Evolutionary conservation across 2,797 vertebrate species (phyloP), one percentile per base, ranked within the genome.

Genomic region (Basileuterus tristriatus): DNA sequence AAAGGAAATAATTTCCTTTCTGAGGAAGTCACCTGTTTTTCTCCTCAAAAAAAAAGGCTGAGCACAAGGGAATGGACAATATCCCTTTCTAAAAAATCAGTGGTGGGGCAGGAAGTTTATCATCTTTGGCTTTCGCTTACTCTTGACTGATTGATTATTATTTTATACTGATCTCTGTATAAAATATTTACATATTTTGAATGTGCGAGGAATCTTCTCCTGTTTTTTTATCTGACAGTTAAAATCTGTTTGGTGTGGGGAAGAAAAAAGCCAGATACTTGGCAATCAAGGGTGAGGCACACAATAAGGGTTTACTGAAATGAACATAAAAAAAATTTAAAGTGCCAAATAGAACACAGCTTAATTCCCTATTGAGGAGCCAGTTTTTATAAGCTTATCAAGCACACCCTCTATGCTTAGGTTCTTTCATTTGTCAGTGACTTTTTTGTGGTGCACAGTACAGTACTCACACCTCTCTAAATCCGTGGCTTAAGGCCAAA

Each of bases 131-230:
- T 46, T 83, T 26, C 23, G 5, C 2, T 75, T 79, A 44, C 19
- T 78, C 19, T 46, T 4, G 23, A n/a, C 19, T 32, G 15, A 65
- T 29, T 41, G 4, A 7, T 60, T 24, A 41, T 50, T 41, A 56
- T 67, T 87, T 81, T 67, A 26, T 75, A 32, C 34, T 34, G 11
- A 70, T 65, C 26, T 59, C 30, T 46, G 13, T 34, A 56, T 11
- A 30, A 60, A 64, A 34, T 43, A 64, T 37, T 84, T 82, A 34
- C 0, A 0, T 43, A 44, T 63, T 52, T 87, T 77, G 53, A 32
- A 37, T 43, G 3, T 29, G 7, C 37, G 4, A 27, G 3, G 1
- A 0, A 7, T 65, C 30, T 36, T 60, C 10, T 27, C 6, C 6
- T 55, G 2, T 1, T 44, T 78, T 86, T 58, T 20, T 8, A 26